A percentile compares a stretch with the other conserved stretches of the same genome.
Conservation (phyloP, 2,888 invertebrate species). For the Cacoxenus indagator region DNA sequence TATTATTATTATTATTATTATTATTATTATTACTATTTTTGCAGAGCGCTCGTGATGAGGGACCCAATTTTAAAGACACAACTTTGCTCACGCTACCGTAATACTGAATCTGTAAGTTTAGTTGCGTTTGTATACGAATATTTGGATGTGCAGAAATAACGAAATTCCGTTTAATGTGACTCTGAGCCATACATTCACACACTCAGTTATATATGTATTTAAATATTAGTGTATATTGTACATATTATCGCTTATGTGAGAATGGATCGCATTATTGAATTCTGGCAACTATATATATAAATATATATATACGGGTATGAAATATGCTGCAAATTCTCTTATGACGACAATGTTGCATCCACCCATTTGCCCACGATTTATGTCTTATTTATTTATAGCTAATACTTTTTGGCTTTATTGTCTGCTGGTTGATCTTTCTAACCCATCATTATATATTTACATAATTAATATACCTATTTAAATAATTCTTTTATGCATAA, state of each 20-base stretch:
- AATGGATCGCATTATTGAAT: not conserved
- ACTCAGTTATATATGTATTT: not conserved
- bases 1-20: not conserved
- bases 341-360: no score
- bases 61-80: not conserved
- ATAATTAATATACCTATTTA: no score
- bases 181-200: not conserved
- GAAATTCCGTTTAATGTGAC: not conserved
- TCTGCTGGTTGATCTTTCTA: no score
- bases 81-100: constrained; percentile 8
- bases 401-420: no score
- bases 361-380: no score
- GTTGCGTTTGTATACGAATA: not conserved
- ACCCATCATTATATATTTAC: no score
- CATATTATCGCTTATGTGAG: no score
- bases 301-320: no score
- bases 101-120: constrained; percentile 4
- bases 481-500: no score
- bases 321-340: no score
- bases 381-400: no score
- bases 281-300: not conserved
- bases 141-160: not conserved
- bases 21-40: not conserved
- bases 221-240: no score
- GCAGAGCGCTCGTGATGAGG: not conserved